phyloP scores from a whole-genome alignment of 1,140 invertebrate genomes.

The Ceratina australensis region DNA sequence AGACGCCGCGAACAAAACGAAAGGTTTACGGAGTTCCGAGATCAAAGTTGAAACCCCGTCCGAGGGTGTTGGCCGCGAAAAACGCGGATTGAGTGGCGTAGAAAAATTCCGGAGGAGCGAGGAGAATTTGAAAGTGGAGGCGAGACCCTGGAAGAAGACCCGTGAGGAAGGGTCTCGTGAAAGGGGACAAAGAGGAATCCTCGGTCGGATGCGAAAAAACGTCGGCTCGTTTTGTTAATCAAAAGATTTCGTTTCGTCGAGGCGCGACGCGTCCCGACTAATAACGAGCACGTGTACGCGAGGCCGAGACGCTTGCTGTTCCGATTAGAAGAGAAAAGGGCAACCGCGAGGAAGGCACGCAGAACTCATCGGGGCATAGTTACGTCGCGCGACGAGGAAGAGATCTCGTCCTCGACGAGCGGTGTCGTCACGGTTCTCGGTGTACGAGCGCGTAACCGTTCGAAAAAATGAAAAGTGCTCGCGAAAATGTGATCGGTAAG shows the following conservation, averaged over 20 bases:
- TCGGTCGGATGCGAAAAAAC: slow-evolving; percentile 45
- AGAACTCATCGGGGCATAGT: background rate
- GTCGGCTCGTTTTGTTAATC: slow-evolving; percentile 66
- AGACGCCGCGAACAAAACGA: slow-evolving; percentile 13
- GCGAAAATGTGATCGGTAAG: too few relatives aligned
- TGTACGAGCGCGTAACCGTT: too few relatives aligned
- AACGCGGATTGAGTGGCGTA: slow-evolving; percentile 11
- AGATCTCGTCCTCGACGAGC: too few relatives aligned
- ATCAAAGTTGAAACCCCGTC: slow-evolving; percentile 59
- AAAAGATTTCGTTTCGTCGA: slow-evolving; percentile 57
- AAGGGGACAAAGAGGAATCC: slow-evolving; percentile 19
- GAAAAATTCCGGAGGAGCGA: slow-evolving; percentile 39
- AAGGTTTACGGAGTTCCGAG: slow-evolving; percentile 10
- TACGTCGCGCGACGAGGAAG: background rate
- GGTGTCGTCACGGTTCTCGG: too few relatives aligned
- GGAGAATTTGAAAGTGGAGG: slow-evolving; percentile 9
- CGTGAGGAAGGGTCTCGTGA: background rate
- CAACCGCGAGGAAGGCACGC: background rate
- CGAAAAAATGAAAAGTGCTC: too few relatives aligned
- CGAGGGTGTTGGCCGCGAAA: slow-evolving; percentile 7
- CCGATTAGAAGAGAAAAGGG: slow-evolving; percentile 4
- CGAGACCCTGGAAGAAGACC: background rate
- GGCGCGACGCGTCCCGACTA: slow-evolving; percentile 56
- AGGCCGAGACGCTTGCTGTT: background rate
- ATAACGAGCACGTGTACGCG: slow-evolving; percentile 62